Conservation (phyloP, 2,888 invertebrate genomes). For the Chrysolina oricalcia region DNA sequence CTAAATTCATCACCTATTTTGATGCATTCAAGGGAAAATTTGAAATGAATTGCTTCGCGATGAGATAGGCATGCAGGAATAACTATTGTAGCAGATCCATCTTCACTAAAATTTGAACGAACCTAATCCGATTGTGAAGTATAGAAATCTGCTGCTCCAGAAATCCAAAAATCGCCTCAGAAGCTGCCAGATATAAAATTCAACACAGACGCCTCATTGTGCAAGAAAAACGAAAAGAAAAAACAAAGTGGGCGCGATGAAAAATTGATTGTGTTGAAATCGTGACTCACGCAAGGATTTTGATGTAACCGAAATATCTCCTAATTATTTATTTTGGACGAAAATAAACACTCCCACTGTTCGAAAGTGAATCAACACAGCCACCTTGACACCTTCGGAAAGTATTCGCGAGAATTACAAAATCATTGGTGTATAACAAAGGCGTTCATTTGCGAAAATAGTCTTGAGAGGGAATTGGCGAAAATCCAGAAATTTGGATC, state of each 20-base stretch:
- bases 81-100: too few relatives aligned
- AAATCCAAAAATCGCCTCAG: background rate
- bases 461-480: background rate
- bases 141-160: background rate
- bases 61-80: too few relatives aligned
- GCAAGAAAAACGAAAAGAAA: conserved; percentile 4
- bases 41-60: too few relatives aligned
- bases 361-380: conserved; percentile 29
- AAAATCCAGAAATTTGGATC: conserved; percentile 15
- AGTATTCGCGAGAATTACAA: conserved; percentile 19
- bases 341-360: conserved; percentile 25
- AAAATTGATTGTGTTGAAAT: conserved; percentile 11
- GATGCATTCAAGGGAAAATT: too few relatives aligned
- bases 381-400: background rate
- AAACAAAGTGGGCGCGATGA: conserved; percentile 22
- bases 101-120: too few relatives aligned
- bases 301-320: conserved; percentile 6
- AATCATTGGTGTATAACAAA: conserved; percentile 3
- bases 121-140: too few relatives aligned
- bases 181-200: background rate
- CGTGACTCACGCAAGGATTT: background rate
- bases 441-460: conserved; percentile 11
- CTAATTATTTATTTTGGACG: conserved; percentile 29
- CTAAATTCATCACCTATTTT: too few relatives aligned
- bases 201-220: background rate